Evolutionary conservation across 2,113 vertebrate species (phyloP), one percentile per base, ranked within the genome.

Genomic region (Alligator mississippiensis): DNA sequence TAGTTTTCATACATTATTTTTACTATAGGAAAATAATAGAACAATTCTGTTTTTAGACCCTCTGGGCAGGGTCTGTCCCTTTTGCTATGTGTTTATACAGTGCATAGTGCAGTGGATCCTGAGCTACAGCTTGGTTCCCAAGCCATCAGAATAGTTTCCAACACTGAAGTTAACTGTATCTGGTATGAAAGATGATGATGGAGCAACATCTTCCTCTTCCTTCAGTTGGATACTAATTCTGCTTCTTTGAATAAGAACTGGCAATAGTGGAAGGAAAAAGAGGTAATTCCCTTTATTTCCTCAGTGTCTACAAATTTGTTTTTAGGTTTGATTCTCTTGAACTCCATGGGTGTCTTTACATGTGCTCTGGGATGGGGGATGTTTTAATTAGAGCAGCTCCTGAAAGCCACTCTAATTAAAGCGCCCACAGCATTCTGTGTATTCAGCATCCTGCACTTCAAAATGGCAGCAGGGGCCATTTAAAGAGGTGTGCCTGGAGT

Each of bases 41-140:
- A 38, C 38, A 47, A 47, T 47, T 47, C 47, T 47, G 47, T 66
- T 38, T 47, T 47, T 0, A 1, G 17, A 12, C 58, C 0, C 0
- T 82, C 55, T 58, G 68, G 19, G 34, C 57, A 61, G 30, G 57
- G 19, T 17, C 27, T 89, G 16, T 47, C 57, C 62, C 62, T 22
- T 25, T 85, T 72, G 7, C 80, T 93, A 58, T 79, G 47, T 72
- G 34, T 11, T 90, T 89, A 66, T 28, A 21, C 22, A 30, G 9
- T 80, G 13, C 59, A 24, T 38, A 3, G 68, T 74, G 64, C 86
- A n/a, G 38, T 78, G 57, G 16, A 30, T 1, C 2, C 6, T 16
- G 59, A 6, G 15, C 18, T 18, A 60, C 5, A 10, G 15, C 30
- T 77, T 24, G 8, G 2, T 80, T 93, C 72, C 47, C 27, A 28